A percentile compares a stretch with the other conserved stretches of the same genome.
Conservation (phyloP, 1,140 invertebrate genomes). For the Danaus melanippus region DNA sequence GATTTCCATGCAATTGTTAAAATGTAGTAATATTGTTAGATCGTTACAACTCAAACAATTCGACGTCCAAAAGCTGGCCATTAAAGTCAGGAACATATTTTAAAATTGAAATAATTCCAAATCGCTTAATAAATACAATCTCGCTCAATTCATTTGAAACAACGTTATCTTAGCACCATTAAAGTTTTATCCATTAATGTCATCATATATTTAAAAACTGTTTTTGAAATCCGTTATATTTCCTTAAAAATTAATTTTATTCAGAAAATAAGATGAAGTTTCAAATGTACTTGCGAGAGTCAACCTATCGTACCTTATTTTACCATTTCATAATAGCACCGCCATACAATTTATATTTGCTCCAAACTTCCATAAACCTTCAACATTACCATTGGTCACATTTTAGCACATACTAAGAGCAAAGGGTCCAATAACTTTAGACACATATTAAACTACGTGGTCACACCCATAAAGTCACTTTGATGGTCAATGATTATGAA, state of each 20-base stretch:
- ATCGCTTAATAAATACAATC: constrained; percentile 32
- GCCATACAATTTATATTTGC: constrained; percentile 42
- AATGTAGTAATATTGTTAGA: too few species aligned
- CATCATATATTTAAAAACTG: neutral
- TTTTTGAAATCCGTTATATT: constrained; percentile 7
- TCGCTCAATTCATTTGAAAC: constrained; percentile 31
- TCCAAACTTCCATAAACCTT: constrained; percentile 17
- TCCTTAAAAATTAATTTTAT: constrained; percentile 6
- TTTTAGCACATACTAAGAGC: constrained; percentile 18
- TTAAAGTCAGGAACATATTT: constrained; percentile 47
- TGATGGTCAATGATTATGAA: too few species aligned
- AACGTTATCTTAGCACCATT: neutral
- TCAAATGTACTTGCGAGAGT: constrained; percentile 35
- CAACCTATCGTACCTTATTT: constrained; percentile 42
- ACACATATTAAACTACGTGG: constrained; percentile 14
- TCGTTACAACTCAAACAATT: too few species aligned
- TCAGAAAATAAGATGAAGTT: constrained; percentile 16
- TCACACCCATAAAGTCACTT: constrained; percentile 11
- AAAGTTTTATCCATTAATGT: too few species aligned
- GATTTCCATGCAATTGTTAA: too few species aligned
- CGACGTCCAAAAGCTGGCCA: constrained; percentile 4
- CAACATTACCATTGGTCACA: constrained; percentile 21
- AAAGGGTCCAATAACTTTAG: constrained; percentile 9
- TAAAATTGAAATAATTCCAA: constrained; percentile 58
- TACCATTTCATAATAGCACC: constrained; percentile 65